A percentile compares a stretch with the other conserved stretches of the same genome.
phyloP scores from a whole-genome alignment of 2,113 vertebrate genomes.

The Prochilodus magdalenae region DNA sequence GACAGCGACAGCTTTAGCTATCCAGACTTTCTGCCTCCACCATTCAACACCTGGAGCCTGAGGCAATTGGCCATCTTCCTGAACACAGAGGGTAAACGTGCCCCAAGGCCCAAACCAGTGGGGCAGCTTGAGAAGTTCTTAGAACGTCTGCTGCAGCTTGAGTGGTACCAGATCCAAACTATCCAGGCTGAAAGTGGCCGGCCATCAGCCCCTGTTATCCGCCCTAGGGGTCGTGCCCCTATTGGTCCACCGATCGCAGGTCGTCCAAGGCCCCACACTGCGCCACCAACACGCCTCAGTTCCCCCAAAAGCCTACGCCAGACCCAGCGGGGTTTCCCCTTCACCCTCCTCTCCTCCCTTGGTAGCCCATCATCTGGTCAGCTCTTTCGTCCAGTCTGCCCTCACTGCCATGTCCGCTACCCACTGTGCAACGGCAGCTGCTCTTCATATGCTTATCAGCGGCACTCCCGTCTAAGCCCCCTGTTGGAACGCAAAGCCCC shows the following conservation, averaged over 20 bases:
- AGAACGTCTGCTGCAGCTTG: constrained; percentile 86
- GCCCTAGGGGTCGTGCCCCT: constrained; percentile 59
- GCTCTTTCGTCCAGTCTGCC: constrained; percentile 69
- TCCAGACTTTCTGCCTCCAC: constrained; percentile 90
- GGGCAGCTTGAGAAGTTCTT: constrained; percentile 86
- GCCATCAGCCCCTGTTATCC: constrained; percentile 56
- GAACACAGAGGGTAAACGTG: constrained; percentile 77
- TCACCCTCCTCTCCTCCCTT: constrained; percentile 66
- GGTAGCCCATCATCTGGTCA: constrained; percentile 65
- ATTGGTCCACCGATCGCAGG: constrained; percentile 56
- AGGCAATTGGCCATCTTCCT: constrained; percentile 82
- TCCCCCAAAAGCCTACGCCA: constrained; percentile 77
- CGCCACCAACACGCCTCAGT: constrained; percentile 76
- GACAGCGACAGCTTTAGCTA: constrained; percentile 76
- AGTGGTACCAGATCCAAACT: constrained; percentile 92
- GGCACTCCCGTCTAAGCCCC: constrained; percentile 78
- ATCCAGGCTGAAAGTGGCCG: constrained; percentile 82
- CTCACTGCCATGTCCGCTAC: constrained; percentile 77
- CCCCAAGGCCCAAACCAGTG: constrained; percentile 75
- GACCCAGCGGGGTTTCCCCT: constrained; percentile 71
- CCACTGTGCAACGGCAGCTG: constrained; percentile 79
- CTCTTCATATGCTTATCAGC: constrained; percentile 77
- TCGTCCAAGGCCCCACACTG: constrained; percentile 78
- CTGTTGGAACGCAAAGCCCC: constrained; percentile 69
- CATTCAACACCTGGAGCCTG: constrained; percentile 91